Percentiles rank a stretch among this genome's conserved stretches.
These are phyloP conservation scores for Harpalus rubripes DNA, from an alignment of 2,888 invertebrate genomes.

Conservation along the genomic window DNA sequence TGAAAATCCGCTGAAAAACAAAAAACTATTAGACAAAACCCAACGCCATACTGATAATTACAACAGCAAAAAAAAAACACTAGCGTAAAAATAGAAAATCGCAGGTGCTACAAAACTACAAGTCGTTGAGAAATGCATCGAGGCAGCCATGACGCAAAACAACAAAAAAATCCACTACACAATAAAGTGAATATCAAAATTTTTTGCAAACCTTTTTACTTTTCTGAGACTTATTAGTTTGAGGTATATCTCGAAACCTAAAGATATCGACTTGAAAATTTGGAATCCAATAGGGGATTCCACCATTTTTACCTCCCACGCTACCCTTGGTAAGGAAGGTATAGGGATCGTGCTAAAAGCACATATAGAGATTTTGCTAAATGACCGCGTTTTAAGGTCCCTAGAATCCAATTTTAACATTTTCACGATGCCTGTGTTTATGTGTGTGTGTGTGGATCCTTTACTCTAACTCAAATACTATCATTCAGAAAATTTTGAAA, in stretches of 20 bases:
- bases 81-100: constrained; percentile 54
- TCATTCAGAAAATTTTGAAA: no score
- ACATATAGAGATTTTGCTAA: no score
- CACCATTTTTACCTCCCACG: no score
- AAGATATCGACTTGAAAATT: neutral
- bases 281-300: no score
- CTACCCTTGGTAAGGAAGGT: no score
- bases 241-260: neutral
- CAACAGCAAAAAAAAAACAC: constrained; percentile 43
- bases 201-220: neutral
- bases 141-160: constrained; percentile 39
- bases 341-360: no score
- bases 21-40: constrained; percentile 58
- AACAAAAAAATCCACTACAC: constrained; percentile 25
- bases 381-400: no score
- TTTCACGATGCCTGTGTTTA: no score
- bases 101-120: constrained; percentile 61
- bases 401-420: no score
- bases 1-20: constrained; percentile 36
- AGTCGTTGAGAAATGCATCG: constrained; percentile 56
- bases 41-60: constrained; percentile 56
- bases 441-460: no score
- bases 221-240: neutral
- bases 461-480: no score
- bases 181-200: neutral